Evolutionary conservation across 2,888 invertebrate species (phyloP), one percentile per base, ranked within the genome.

Genomic region (Ochropleura plecta): DNA sequence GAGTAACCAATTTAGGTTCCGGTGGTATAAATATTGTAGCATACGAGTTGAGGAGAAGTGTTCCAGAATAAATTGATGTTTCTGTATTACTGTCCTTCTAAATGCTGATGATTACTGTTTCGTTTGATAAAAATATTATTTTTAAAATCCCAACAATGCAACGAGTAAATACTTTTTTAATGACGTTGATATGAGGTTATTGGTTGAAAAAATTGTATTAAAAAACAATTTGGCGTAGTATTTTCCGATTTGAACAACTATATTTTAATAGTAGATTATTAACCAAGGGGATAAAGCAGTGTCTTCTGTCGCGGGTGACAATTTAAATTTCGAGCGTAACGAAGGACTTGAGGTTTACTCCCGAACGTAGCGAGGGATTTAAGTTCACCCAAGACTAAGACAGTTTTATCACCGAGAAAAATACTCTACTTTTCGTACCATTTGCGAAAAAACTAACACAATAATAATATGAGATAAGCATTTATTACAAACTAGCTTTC

Each of bases 11-110:
- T 90, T 66, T 88, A 8, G 93, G 93, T 53, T 76, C 88, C 14
- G 93, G 94, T 80, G 63, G 80, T 0, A 51, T 95, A n/a, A 78
- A 80, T 1, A 80, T 93, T 12, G 87, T 90, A 75, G 93, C 93
- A 0, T 95, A 91, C 81, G 85, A 86, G 12, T 87, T 96, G n/a
- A 89, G 79, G 53, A 88, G 91, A 76, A 93, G 94, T 88, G 93
- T 94, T 16, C 92, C 93, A 10, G 85, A 80, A 18, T 92, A 89
- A 70, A 44, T 40, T 55, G 6, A n/a, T 18, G 0, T 14, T 49
- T 40, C 30, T 59, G 30, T 40, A 3, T 48, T 30, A 62, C 7
- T 62, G 16, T 48, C 0, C 10, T 20, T 53, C 18, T 30, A 1
- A 62, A 46, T 42, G 60, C 0, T 30, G 5, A n/a, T 55, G 8